Evolutionary conservation across 2,113 vertebrate genomes (phyloP), one percentile per base, ranked within the genome.

Genomic region (Rhinopomastus cyanomelas): DNA sequence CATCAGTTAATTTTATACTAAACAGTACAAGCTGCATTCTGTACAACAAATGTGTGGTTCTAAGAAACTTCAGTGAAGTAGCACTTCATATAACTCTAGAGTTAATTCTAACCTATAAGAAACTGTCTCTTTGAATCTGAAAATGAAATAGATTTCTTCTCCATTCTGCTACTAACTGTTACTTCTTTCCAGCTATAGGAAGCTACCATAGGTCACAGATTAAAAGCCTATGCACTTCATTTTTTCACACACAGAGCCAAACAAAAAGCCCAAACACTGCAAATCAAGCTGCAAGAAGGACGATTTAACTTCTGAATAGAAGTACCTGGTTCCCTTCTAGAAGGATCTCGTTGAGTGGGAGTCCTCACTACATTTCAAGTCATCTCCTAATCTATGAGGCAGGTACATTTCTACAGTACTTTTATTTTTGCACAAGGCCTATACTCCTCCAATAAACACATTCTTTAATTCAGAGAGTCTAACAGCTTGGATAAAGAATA

Each of bases 171-270:
- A 21, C 59, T 72, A 65, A 74, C 68, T 73, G 62, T 77, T 80
- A 29, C 27, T 64, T 79, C 67, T 87, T 46, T 73, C 76, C 64
- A 80, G 64, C 16, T 81, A 62, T 42, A 29, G 71, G 76, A 12
- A 71, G 60, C 32, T 91, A 89, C 27, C 14, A 55, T 42, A 60
- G 84, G 89, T 92, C 94, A 89, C 55, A 83, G 84, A 89, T 85
- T 71, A 90, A 87, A 87, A 95, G n/a, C 15, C 62, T 46, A 18
- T 66, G 42, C 5, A 14, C 25, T 42, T 64, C 14, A 5, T 8
- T 59, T 66, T 15, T 25, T 7, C 39, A 59, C 12, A 60, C n/a
- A 27, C 30, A 26, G 32, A 29, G 25, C 18, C 19, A 52, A 74
- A 59, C 14, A 55, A 12, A 11, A 42, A 42, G n/a, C n/a, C 14